A percentile compares a stretch with the other conserved stretches of the same genome.
phyloP scores from a whole-genome alignment of 2,113 vertebrate genomes.

The Eretmochelys imbricata region DNA sequence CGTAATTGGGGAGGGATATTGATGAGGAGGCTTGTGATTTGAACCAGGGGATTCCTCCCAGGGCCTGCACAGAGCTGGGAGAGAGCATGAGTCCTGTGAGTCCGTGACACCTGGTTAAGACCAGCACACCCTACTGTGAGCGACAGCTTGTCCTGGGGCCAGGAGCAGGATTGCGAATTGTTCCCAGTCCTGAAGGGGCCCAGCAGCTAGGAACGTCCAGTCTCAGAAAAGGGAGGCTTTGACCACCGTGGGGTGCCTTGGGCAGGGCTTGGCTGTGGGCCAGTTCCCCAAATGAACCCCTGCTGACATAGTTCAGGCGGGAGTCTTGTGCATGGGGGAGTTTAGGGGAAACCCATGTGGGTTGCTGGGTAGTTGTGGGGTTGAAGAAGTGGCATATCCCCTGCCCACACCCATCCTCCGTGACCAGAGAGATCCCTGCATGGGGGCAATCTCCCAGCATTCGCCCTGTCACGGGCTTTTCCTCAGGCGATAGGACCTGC shows the following conservation, averaged over 20 bases:
- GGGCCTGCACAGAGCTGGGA: too few species aligned
- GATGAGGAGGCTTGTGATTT: too few species aligned
- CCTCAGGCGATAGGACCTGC: background rate
- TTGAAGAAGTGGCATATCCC: background rate
- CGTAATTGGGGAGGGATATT: too few species aligned
- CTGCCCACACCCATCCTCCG: background rate
- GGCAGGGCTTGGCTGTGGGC: too few species aligned
- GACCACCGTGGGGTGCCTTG: too few species aligned
- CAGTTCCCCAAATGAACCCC: too few species aligned
- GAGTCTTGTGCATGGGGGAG: background rate
- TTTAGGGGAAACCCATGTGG: background rate
- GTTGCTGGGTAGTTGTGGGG: background rate
- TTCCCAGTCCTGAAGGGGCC: too few species aligned
- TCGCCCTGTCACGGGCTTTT: background rate
- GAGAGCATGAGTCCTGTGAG: too few species aligned
- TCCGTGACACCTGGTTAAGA: background rate
- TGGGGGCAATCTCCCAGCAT: background rate
- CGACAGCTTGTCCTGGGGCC: too few species aligned
- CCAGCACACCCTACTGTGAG: too few species aligned
- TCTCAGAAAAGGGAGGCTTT: too few species aligned
- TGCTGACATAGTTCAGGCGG: background rate
- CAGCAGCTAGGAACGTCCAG: background rate
- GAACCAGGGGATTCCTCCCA: too few species aligned
- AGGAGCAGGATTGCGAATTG: background rate
- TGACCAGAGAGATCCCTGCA: background rate